Evolutionary conservation across 2,113 vertebrate species (phyloP), one percentile per base, ranked within the genome.

Genomic region (Dipodomys stephensi): DNA sequence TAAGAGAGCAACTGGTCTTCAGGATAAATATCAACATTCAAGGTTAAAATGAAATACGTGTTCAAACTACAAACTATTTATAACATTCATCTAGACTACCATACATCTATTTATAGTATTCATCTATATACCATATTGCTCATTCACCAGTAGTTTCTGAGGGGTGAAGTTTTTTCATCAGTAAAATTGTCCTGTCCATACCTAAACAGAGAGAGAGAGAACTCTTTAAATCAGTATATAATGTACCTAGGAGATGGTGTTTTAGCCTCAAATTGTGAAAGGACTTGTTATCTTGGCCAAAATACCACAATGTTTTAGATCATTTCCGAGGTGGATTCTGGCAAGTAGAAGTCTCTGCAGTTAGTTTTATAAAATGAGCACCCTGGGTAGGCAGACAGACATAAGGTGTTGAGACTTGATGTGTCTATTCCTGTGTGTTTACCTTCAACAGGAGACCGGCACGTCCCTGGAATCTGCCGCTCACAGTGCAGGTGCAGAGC

Each of bases 1-100:
- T 12, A 74, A 30, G 44, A 16, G 67, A 71, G 27, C 28, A 78
- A 76, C 0, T 76, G 19, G 32, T 71, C 72, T 62, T 69, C 27
- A 93, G 27, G 12, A 30, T 83, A 30, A 39, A 65, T 20, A 69
- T 23, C 44, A 39, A 23, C 18, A 91, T 25, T 46, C 65, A 32
- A 90, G 57, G 30, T 68, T 86, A 77, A 79, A 65, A 77, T 72
- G 85, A 90, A 88, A 44, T 23, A 68, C 83, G 53, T 72, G 46
- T 19, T 83, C 19, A 77, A 15, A 69, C 6, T 35, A 78, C 57
- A 62, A 57, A 3, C 73, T 72, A 22, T 30, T 57, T 60, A 69
- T 23, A 73, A 87, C 83, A 85, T 25, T 39, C 35, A 39, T 39
- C 35, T 39, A 39, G 35, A 39, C 0, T 19, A 19, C 11, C 4